These are phyloP conservation scores for Lasioglossum oenotherae DNA, from an alignment of 2,888 invertebrate genomes.

Conservation along the genomic window DNA sequence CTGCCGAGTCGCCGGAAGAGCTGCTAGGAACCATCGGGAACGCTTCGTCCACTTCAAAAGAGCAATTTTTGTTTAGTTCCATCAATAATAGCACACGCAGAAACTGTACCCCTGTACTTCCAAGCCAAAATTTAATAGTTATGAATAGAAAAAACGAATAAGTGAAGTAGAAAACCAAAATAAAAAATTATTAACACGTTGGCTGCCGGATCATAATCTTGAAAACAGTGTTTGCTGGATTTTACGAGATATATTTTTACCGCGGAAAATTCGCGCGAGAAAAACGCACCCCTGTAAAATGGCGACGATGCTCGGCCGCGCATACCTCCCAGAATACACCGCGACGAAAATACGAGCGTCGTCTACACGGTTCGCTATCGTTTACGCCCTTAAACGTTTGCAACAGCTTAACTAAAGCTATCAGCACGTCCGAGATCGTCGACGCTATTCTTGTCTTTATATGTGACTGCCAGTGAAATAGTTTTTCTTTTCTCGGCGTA, in stretches of 20 bases:
- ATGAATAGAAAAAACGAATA: neutral
- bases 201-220: too few relatives aligned
- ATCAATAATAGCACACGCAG: neutral
- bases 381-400: constrained; percentile 61
- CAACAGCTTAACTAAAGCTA: constrained; percentile 34
- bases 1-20: constrained; percentile 74
- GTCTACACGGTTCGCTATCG: constrained; percentile 52
- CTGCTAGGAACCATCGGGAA: neutral
- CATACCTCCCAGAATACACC: constrained; percentile 78
- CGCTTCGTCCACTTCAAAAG: neutral
- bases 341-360: constrained; percentile 75
- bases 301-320: constrained; percentile 51
- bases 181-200: neutral
- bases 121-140: neutral
- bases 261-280: constrained; percentile 54
- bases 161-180: too few relatives aligned
- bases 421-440: neutral
- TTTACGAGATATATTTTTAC: neutral
- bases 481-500: neutral
- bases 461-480: neutral
- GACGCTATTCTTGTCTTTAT: constrained; percentile 14
- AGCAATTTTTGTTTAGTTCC: neutral
- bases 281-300: constrained; percentile 60
- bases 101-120: neutral
- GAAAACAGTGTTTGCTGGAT: neutral